Evolutionary conservation across 2,797 vertebrate genomes (phyloP).

Genomic region (Tinamus major): DNA sequence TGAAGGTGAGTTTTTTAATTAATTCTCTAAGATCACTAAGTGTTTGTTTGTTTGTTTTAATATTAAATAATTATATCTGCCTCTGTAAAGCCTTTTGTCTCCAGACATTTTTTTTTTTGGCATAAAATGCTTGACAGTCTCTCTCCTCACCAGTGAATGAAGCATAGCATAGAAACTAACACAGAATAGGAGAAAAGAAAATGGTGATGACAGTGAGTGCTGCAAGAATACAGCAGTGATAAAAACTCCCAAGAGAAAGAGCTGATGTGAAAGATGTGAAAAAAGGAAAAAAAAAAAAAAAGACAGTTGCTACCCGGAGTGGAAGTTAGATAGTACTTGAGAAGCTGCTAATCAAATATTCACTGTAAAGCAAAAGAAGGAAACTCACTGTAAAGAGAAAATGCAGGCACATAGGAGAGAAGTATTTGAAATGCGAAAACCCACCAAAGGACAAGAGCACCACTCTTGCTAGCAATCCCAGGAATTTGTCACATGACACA

Average conservation of each 20-base stretch:
- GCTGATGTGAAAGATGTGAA: background rate
- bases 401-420: background rate
- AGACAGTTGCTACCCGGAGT: background rate
- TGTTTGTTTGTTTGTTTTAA: background rate
- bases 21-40: conserved; percentile 55
- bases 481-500: background rate
- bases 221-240: conserved; percentile 24
- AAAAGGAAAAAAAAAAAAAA: background rate
- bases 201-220: background rate
- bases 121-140: conserved; percentile 33
- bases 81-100: conserved; percentile 50
- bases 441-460: background rate
- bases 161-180: conserved; percentile 16
- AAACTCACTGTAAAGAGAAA: background rate
- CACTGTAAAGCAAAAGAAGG: conserved; percentile 31
- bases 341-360: conserved; percentile 55
- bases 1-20: conserved; percentile 46
- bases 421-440: background rate
- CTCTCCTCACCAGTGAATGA: background rate
- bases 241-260: conserved; percentile 24
- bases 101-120: conserved; percentile 10
- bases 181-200: conserved; percentile 20
- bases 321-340: conserved; percentile 8
- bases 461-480: background rate
- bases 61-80: background rate